Percentiles rank a stretch among this genome's conserved stretches.
Evolutionary conservation across 2,797 vertebrate species (phyloP).

Genomic region (Eulemur coronatus): DNA sequence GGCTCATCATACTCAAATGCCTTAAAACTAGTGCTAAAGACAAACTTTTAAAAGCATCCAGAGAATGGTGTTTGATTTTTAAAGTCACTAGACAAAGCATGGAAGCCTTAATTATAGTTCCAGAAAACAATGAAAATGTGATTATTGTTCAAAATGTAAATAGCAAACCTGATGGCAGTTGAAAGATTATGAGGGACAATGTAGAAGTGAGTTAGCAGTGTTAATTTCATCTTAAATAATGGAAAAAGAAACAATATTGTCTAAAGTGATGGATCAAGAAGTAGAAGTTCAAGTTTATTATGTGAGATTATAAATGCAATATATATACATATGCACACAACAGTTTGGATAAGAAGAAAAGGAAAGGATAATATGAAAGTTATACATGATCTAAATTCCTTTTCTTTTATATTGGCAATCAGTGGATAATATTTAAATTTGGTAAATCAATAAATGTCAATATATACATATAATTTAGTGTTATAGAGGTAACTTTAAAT

Average conservation of each 20-base stretch:
- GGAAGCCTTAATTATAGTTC: background rate
- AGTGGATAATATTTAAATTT: background rate
- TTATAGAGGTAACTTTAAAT: background rate
- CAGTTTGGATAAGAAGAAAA: background rate
- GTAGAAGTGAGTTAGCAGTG: background rate
- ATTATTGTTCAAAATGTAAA: background rate
- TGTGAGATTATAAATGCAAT: background rate
- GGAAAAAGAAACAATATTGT: background rate
- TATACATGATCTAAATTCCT: background rate
- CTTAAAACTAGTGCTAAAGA: background rate
- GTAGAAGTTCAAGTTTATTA: background rate
- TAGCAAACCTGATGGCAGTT: background rate
- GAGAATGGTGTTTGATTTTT: background rate
- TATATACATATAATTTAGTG: background rate
- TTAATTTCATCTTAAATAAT: background rate
- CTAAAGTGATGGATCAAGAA: background rate
- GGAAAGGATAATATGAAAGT: background rate
- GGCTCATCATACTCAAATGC: background rate
- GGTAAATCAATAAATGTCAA: background rate
- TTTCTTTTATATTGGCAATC: background rate
- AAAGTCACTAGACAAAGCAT: background rate
- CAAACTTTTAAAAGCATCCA: background rate
- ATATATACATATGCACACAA: background rate
- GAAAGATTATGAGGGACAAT: background rate
- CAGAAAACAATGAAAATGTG: background rate